Evolutionary conservation across 1,140 invertebrate species (phyloP), one percentile per base, ranked within the genome.

Genomic region (Drosophila leontia): DNA sequence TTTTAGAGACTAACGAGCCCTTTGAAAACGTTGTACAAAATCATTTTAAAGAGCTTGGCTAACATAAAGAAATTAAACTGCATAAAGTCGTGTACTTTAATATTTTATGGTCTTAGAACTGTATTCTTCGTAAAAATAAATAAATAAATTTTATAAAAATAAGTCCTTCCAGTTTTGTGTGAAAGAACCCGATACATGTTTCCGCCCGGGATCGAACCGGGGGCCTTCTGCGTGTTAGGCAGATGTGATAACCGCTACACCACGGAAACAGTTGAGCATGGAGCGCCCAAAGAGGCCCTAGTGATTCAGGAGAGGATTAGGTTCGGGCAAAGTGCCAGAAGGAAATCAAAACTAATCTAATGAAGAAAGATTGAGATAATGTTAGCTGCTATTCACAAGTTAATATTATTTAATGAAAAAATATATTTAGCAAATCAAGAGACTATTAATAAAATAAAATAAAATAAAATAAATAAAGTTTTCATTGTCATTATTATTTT

Each of bases 221-320:
- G 91, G 91, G 90, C 91, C 92, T 91, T 92, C 92, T 80, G 91
- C 83, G 71, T 92, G 92, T 92, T 92, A 92, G 92, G 92, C 92
- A 92, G 91, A 92, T 92, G 91, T 92, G 91, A 92, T 92, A 92
- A 92, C 91, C 91, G 91, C 92, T 92, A 92, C 91, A 92, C 91
- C 91, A 92, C 91, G 91, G 91, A 92, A 92, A 91, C 91, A 76
- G 75, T 9, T 87, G 83, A 3, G 7, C 23, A 0, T 0, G 0
- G 0, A 0, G 0, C 3, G 48, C 51, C 45, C 58, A 60, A 37
- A 63, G 29, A 9, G n/a, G 12, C 23, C 34, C 17, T 75, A 61
- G 2, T 61, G 35, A 5, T 26, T 64, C 29, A 11, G 5, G 32
- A 13, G n/a, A 32, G 7, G 29, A 39, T 60, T 34, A n/a, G 6